These are phyloP conservation scores for Phenacoccus solenopsis DNA, from an alignment of 1,140 invertebrate species.

Conservation along the genomic window DNA sequence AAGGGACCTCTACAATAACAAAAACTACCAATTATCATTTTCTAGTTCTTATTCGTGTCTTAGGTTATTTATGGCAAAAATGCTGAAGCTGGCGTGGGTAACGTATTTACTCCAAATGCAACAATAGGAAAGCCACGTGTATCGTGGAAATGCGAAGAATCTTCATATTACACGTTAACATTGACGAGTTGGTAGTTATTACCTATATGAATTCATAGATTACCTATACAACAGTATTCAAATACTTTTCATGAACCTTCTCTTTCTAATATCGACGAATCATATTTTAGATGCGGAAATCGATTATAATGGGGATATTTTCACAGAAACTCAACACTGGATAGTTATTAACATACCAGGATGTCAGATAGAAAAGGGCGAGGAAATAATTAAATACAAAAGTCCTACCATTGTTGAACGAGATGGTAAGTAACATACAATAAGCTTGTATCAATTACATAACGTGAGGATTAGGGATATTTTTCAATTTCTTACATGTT, in stretches of 20 bases:
- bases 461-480: too few relatives aligned
- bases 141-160: background rate
- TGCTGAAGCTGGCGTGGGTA: background rate
- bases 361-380: background rate
- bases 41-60: too few relatives aligned
- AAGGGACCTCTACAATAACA: too few relatives aligned
- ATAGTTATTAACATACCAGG: background rate
- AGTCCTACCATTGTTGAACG: too few relatives aligned
- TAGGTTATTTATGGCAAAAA: too few relatives aligned
- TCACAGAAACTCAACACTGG: background rate
- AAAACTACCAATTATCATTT: too few relatives aligned
- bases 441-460: background rate
- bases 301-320: background rate
- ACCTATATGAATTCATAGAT: background rate
- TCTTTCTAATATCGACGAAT: too few relatives aligned
- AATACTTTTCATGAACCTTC: too few relatives aligned
- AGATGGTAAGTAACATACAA: background rate
- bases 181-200: background rate
- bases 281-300: background rate
- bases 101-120: background rate
- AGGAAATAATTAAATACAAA: background rate
- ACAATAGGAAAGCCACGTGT: background rate
- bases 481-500: background rate
- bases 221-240: background rate
- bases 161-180: background rate